These are phyloP conservation scores for Piezodorus guildinii DNA, from an alignment of 1,140 invertebrate species.

Conservation along the genomic window DNA sequence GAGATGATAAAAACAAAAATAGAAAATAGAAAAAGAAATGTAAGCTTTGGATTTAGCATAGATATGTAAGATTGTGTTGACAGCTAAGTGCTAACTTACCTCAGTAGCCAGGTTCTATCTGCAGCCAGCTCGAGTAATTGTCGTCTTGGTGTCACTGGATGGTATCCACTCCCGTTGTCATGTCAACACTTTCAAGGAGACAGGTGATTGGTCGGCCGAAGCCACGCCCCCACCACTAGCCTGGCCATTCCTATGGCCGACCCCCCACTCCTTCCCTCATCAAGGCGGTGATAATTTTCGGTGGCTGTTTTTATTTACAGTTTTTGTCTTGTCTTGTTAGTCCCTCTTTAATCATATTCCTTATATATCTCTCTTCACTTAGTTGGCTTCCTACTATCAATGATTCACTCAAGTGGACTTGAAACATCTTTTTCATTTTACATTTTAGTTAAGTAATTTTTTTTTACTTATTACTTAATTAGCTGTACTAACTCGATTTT, in stretches of 20 bases:
- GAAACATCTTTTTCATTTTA: no score
- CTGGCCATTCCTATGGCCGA: neutral
- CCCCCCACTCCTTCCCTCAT: conserved; percentile 3
- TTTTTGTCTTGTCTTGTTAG: conserved; percentile 1
- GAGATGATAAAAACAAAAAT: no score
- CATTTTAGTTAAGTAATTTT: no score
- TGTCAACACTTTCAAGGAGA: neutral
- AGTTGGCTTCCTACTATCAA: no score
- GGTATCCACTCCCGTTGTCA: neutral
- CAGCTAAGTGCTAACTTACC: conserved; percentile 8
- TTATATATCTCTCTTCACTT: no score
- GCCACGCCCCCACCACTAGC: neutral
- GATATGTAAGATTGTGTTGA: neutral
- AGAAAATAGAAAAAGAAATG: no score
- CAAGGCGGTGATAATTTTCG: neutral
- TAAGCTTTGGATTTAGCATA: neutral
- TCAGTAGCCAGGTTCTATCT: neutral
- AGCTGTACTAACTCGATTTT: no score
- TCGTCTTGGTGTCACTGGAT: neutral
- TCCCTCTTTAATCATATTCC: no score
- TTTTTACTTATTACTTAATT: no score
- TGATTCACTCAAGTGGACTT: no score
- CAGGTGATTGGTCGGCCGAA: neutral
- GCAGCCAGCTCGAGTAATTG: neutral
- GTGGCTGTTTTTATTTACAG: conserved; percentile 1